Base-by-base conservation (phyloP, 1,140 invertebrate genomes). In the Apocrypta bakeri region DNA sequence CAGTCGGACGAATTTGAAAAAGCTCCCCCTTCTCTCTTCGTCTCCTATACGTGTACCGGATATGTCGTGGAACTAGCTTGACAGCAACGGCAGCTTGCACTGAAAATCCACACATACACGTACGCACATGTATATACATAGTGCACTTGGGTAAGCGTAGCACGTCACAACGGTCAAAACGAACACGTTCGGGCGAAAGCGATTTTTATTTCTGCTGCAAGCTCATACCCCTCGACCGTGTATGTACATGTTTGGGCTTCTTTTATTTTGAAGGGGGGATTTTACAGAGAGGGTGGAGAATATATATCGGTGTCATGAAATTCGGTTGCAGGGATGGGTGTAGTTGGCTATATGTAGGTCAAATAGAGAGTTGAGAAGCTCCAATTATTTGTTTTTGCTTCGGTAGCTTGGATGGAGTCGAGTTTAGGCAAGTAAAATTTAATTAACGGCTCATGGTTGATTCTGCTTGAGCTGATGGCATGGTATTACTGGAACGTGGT, bases 101-200 rank as follows among this genome's bases (percentile, higher is more conserved):
- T n/a, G 64, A 78, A 78, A 78, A 78, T 68, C 63, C 29, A 37
- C 8, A 7, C n/a, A 4, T 4, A 42, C 14, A 31, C 25, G n/a
- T 7, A 69, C 66, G n/a, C 14, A 69, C 66, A 64, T 27, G 24
- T 14, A 64, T 27, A 64, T 14, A 64, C 63, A 64, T 29, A 24
- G 37, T n/a, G 21, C 11, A 14, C 37, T 69, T 56, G 24, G 37
- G 78, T 79, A 79, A 80, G 68, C 68, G 33, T 2, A 9, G 56
- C 69, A 80, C 79, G 79, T 79, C 48, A 17, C 14, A 24, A 25
- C 29, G 29, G 42, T 80, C 79, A 64, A 64, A 80, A 72, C 42
- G 24, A 29, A 56, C 61, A 42, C 40, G 40, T 61, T 29, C 33
- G 37, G 11, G 24, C 1, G 61, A 56, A 1, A 6, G n/a, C 40